phyloP scores from a whole-genome alignment of 2,113 vertebrate genomes.

The Anhinga anhinga region DNA sequence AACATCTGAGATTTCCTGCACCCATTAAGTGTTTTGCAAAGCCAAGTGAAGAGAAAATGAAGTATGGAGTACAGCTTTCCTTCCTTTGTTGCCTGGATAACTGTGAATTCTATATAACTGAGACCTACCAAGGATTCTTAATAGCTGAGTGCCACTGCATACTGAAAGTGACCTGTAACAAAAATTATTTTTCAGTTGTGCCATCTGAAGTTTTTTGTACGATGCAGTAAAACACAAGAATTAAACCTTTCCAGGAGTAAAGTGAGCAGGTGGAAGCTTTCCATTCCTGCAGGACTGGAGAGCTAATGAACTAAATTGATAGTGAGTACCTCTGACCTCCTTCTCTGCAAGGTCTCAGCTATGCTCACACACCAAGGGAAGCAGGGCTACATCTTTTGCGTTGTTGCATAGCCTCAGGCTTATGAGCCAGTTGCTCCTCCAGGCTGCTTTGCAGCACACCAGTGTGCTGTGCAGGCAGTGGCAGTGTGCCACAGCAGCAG shows the following conservation, averaged over 20 bases:
- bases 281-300: neutral
- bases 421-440: accelerated
- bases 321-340: neutral
- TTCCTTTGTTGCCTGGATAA: neutral
- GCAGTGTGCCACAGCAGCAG: neutral
- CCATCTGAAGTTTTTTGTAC: neutral
- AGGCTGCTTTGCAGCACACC: neutral
- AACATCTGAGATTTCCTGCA: neutral
- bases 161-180: neutral
- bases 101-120: neutral
- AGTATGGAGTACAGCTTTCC: neutral
- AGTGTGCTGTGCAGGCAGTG: accelerated
- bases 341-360: neutral
- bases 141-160: neutral
- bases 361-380: neutral
- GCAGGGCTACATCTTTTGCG: neutral
- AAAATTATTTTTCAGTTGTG: neutral
- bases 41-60: neutral
- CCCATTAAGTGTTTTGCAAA: neutral
- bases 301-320: neutral
- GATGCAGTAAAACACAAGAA: neutral
- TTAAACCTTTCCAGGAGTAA: neutral
- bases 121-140: neutral
- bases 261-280: neutral
- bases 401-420: neutral